A percentile compares a stretch with the other conserved stretches of the same genome.
Evolutionary conservation across 2,888 invertebrate species (phyloP).

Genomic region (Drosophila affinis): DNA sequence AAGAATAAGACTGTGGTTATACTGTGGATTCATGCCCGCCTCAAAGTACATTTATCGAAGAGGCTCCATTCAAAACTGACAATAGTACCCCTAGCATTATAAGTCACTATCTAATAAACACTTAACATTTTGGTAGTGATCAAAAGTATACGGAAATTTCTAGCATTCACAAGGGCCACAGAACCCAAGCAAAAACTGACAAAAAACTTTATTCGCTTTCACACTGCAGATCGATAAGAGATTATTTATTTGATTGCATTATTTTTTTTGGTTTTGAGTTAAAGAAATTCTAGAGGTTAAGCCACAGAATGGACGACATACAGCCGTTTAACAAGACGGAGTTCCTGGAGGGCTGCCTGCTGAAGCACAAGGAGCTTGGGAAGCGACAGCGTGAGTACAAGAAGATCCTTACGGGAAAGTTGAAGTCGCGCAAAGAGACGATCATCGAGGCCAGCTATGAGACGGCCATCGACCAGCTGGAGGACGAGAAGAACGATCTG

Average conservation of each 20-base stretch:
- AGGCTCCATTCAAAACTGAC: background rate
- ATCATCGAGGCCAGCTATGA: conserved; percentile 78
- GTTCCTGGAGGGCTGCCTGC: conserved; percentile 70
- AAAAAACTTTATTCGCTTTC: background rate
- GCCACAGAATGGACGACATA: conserved; percentile 40
- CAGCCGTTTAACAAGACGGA: conserved; percentile 58
- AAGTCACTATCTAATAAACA: background rate
- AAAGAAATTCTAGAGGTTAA: background rate
- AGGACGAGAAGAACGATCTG: conserved; percentile 78
- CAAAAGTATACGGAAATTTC: background rate
- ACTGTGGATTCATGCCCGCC: no score
- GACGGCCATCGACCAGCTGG: conserved; percentile 75
- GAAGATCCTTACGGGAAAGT: conserved; percentile 76
- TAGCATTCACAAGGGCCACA: background rate
- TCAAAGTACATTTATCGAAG: no score
- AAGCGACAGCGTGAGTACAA: conserved; percentile 82
- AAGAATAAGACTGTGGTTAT: no score
- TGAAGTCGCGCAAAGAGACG: conserved; percentile 76
- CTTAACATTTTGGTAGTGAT: background rate
- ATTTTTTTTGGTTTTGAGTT: conserved; percentile 39
- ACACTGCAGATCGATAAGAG: background rate
- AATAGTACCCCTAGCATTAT: background rate
- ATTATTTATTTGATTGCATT: background rate
- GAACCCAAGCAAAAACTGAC: background rate
- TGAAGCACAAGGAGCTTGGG: conserved; percentile 79